A percentile compares a stretch with the other conserved stretches of the same genome.
Evolutionary conservation across 2,888 invertebrate species (phyloP).

Genomic region (Drosophila seclusa): DNA sequence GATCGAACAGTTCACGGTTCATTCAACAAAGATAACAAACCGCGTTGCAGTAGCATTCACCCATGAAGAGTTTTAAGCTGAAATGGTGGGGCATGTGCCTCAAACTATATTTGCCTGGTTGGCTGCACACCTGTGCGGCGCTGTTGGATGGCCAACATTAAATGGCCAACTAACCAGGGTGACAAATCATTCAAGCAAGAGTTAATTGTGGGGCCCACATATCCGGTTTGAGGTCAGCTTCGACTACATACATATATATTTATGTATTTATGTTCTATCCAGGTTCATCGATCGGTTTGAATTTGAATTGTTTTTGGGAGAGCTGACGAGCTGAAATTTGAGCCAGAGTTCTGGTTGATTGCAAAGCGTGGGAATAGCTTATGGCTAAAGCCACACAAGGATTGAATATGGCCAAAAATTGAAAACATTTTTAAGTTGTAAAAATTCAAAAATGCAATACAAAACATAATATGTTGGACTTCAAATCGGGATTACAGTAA

Average conservation of each 20-base stretch:
- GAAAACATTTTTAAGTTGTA: background rate
- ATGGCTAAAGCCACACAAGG: background rate
- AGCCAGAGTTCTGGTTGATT: background rate
- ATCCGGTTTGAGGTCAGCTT: constrained; percentile 54
- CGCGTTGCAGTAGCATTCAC: constrained; percentile 21
- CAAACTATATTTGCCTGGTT: constrained; percentile 64
- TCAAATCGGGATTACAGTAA: background rate
- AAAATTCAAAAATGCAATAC: background rate
- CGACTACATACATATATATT: background rate
- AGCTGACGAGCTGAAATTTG: background rate
- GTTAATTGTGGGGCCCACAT: constrained; percentile 38
- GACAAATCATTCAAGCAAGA: constrained; percentile 48
- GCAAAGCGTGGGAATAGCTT: background rate
- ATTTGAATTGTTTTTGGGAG: background rate
- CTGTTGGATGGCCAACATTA: constrained; percentile 11
- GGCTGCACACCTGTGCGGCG: constrained; percentile 59
- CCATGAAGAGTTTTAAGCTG: background rate
- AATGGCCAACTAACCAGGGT: constrained; percentile 22
- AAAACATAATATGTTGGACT: background rate
- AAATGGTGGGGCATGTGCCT: constrained; percentile 16
- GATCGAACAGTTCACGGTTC: constrained; percentile 68
- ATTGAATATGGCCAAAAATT: background rate
- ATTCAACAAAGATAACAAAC: constrained; percentile 48
- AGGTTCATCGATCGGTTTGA: constrained; percentile 30
- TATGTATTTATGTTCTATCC: constrained; percentile 1